Evolutionary conservation across 1,140 invertebrate species (phyloP).

Genomic region (Papilio machaon): DNA sequence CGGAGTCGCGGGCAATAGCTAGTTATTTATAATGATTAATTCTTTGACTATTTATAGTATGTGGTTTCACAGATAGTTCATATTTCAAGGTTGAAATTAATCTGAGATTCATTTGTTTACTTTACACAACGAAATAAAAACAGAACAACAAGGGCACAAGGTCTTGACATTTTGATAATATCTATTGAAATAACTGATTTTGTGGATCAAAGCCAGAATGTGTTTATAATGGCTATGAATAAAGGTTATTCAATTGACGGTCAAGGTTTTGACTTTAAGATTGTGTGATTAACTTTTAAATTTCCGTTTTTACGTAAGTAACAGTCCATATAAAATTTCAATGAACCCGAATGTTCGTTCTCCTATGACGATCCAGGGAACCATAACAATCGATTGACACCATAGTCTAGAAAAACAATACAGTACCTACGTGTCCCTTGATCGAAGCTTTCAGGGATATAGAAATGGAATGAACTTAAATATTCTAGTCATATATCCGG

Average conservation of each 20-base stretch:
- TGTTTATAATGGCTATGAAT: neutral
- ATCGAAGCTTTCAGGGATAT: neutral
- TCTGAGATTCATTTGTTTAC: constrained; percentile 1
- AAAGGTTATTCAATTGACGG: neutral
- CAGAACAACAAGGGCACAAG: neutral
- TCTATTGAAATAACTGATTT: constrained; percentile 1
- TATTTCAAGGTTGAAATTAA: constrained; percentile 29
- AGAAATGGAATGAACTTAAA: too few species aligned
- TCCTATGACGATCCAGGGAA: too few species aligned
- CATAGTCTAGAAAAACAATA: too few species aligned
- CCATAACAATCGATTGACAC: too few species aligned
- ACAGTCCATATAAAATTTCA: too few species aligned
- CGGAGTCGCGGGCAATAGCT: too few species aligned
- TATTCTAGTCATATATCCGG: too few species aligned
- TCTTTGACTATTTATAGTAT: neutral
- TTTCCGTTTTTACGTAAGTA: too few species aligned
- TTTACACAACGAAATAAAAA: constrained; percentile 20
- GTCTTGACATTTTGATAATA: constrained; percentile 19
- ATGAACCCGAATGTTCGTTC: too few species aligned
- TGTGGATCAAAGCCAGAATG: neutral
- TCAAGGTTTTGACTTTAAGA: neutral
- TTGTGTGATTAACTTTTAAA: neutral
- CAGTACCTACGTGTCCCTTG: too few species aligned
- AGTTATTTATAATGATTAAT: neutral
- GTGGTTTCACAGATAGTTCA: constrained; percentile 8